Evolutionary conservation across 2,797 vertebrate species (phyloP).

Genomic region (Pipistrellus pipistrellus): DNA sequence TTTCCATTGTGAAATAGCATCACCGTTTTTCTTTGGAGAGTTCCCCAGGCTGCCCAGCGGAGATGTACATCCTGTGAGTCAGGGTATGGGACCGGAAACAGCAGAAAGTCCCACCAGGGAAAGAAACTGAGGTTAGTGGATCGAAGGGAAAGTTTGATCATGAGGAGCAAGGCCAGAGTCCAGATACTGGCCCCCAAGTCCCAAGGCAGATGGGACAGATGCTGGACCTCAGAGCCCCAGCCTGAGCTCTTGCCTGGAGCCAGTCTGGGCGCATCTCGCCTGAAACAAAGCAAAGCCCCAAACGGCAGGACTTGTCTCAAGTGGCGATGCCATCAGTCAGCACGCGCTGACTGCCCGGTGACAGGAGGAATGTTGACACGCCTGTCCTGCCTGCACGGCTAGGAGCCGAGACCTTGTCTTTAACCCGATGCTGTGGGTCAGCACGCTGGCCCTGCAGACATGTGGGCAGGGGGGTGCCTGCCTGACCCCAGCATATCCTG

Average conservation of each 20-base stretch:
- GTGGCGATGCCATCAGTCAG: not conserved
- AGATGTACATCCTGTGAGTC: not conserved
- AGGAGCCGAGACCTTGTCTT: not conserved
- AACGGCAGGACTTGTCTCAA: accelerated
- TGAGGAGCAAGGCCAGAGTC: not conserved
- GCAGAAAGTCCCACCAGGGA: not conserved
- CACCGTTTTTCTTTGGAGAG: not conserved
- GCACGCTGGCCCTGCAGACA: not conserved
- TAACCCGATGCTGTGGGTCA: accelerated
- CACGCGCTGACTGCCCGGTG: accelerated
- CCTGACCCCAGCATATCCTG: accelerated
- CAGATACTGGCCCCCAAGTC: accelerated
- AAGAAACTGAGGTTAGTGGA: accelerated
- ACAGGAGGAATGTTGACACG: not conserved
- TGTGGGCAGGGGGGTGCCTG: not conserved
- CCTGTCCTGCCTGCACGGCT: accelerated
- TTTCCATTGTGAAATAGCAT: constrained; percentile 14
- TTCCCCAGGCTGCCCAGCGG: not conserved
- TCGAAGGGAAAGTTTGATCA: not conserved
- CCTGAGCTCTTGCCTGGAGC: not conserved
- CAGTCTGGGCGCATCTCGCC: accelerated
- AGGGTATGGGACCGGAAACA: not conserved
- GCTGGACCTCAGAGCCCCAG: accelerated
- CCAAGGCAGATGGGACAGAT: no score
- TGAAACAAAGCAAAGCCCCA: no score